phyloP scores from a whole-genome alignment of 1,140 invertebrate genomes.

The Drosophila sturtevanti region DNA sequence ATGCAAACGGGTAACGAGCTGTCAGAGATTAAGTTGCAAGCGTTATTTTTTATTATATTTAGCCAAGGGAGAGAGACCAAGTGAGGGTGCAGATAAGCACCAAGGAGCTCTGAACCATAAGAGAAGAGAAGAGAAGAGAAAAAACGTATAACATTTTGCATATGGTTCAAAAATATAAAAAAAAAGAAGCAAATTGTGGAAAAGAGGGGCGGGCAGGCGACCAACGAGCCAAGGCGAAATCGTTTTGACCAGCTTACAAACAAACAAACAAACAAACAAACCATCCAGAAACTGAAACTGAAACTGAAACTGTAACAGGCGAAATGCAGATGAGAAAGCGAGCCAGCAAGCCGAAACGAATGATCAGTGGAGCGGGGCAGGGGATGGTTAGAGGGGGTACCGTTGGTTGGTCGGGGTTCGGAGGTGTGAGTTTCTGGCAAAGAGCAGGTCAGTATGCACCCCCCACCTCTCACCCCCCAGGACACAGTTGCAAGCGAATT shows the following conservation, averaged over 20 bases:
- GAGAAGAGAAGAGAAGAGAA: conserved; percentile 31
- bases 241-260: conserved; percentile 70
- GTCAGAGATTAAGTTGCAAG: conserved; percentile 81
- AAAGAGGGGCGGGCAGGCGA: neutral
- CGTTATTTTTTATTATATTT: conserved; percentile 82
- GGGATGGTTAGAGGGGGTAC: conserved; percentile 4
- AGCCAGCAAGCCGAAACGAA: conserved; percentile 66
- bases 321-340: conserved; percentile 74
- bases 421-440: neutral
- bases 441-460: conserved; percentile 46
- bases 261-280: conserved; percentile 71
- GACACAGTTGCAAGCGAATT: conserved; percentile 80
- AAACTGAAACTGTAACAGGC: conserved; percentile 47
- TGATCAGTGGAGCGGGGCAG: conserved; percentile 35
- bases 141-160: conserved; percentile 73
- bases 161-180: conserved; percentile 53
- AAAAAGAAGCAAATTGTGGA: neutral
- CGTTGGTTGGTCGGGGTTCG: too few relatives aligned
- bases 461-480: conserved; percentile 34
- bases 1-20: conserved; percentile 81
- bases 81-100: conserved; percentile 58
- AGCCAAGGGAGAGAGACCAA: conserved; percentile 27
- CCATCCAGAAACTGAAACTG: conserved; percentile 6
- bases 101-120: conserved; percentile 21
- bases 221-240: conserved; percentile 61